Conservation (phyloP, 2,113 vertebrate species). For the Saccopteryx bilineata region DNA sequence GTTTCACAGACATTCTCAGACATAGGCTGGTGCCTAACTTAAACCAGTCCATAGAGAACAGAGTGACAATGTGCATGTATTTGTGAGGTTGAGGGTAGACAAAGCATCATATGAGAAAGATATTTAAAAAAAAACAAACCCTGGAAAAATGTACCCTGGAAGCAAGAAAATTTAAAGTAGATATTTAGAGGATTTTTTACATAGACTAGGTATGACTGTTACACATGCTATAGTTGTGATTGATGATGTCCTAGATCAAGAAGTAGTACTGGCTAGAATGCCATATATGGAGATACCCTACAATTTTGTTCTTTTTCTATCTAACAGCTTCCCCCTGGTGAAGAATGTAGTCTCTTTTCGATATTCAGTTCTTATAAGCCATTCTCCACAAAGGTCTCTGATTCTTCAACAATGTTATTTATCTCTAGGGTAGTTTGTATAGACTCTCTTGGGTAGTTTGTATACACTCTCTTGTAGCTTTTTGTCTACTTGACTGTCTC, state of each 20-base stretch:
- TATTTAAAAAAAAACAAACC: neutral
- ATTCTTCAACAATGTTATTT: neutral
- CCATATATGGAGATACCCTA: neutral
- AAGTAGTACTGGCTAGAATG: neutral
- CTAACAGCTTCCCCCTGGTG: neutral
- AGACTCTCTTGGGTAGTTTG: neutral
- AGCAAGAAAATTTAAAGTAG: neutral
- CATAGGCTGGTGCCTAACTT: neutral
- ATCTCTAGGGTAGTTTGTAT: neutral
- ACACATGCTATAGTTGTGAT: neutral
- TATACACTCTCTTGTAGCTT: neutral
- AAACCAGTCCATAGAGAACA: neutral
- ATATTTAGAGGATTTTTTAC: neutral
- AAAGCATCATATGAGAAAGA: neutral
- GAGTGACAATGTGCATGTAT: neutral
- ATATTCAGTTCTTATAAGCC: neutral
- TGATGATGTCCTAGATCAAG: neutral
- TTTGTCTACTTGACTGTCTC: neutral
- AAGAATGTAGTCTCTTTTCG: neutral
- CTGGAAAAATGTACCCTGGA: neutral
- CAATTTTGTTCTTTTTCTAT: neutral
- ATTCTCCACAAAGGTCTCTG: neutral
- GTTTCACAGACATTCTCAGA: neutral
- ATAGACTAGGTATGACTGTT: neutral
- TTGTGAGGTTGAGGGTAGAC: neutral